Conservation (phyloP, 1,140 invertebrate genomes). For the Cephus cinctus region DNA sequence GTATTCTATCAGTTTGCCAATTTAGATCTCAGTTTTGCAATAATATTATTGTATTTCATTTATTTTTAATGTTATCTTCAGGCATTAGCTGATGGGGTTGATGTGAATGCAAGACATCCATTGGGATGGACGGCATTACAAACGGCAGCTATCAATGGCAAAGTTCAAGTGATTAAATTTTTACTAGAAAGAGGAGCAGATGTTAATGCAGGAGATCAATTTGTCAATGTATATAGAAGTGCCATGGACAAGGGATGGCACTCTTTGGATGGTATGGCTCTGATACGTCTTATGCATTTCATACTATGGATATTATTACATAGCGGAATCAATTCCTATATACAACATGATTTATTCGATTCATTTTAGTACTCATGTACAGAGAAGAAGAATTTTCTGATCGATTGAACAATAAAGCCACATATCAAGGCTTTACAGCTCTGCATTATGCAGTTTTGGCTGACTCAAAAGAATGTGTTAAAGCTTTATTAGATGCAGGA, state of each 20-base stretch:
- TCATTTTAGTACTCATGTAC: constrained; percentile 61
- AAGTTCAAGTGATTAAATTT: constrained; percentile 63
- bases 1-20: too few relatives aligned
- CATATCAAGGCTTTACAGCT: constrained; percentile 83
- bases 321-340: neutral
- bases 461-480: constrained; percentile 65
- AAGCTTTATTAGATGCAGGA: constrained; percentile 64
- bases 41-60: too few relatives aligned
- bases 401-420: constrained; percentile 70
- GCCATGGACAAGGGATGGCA: constrained; percentile 59
- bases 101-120: constrained; percentile 66
- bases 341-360: constrained; percentile 1
- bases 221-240: constrained; percentile 68
- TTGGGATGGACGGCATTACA: constrained; percentile 88
- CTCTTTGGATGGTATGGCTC: constrained; percentile 62
- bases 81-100: constrained; percentile 45
- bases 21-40: too few relatives aligned
- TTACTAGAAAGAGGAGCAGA: constrained; percentile 77
- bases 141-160: constrained; percentile 78
- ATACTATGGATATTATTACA: constrained; percentile 6
- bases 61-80: constrained; percentile 8
- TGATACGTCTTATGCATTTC: too few relatives aligned
- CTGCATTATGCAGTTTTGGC: constrained; percentile 86
- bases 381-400: constrained; percentile 82
- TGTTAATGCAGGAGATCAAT: constrained; percentile 78